These are phyloP conservation scores for Palythoa grandis DNA, from an alignment of 92 coral and sea anemone genomes.

Conservation along the genomic window DNA sequence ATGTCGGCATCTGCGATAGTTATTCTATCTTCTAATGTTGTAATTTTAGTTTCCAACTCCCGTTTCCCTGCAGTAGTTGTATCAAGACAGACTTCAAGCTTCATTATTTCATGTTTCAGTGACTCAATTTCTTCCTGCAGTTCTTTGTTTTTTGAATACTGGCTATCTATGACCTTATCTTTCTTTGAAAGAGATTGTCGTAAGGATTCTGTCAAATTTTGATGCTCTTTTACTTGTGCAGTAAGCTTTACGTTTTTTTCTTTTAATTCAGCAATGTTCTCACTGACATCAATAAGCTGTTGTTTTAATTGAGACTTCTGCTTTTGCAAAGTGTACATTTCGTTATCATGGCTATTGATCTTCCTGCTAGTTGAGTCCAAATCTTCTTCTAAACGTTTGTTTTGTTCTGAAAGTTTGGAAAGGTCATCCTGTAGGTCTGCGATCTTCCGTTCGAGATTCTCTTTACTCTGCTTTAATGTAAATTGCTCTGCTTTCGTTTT, in stretches of 20 bases:
- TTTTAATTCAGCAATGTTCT: slow-evolving; percentile 67
- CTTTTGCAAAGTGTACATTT: slow-evolving; percentile 60
- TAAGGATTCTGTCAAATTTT: slow-evolving; percentile 76
- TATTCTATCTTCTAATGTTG: slow-evolving; percentile 60
- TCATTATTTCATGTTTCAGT: slow-evolving; percentile 70
- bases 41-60: slow-evolving; percentile 64
- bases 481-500: slow-evolving; percentile 58
- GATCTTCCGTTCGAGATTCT: slow-evolving; percentile 58
- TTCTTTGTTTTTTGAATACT: slow-evolving; percentile 66
- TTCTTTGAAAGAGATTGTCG: slow-evolving; percentile 72
- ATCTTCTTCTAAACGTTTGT: slow-evolving; percentile 66
- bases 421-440: slow-evolving; percentile 61
- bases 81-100: slow-evolving; percentile 71
- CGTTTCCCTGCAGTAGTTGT: slow-evolving; percentile 64
- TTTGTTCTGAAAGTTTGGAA: slow-evolving; percentile 52
- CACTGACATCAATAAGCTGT: slow-evolving; percentile 66
- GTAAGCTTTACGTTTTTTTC: slow-evolving; percentile 73
- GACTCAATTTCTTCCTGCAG: slow-evolving; percentile 76
- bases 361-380: slow-evolving; percentile 51
- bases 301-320: slow-evolving; percentile 72
- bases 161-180: slow-evolving; percentile 68
- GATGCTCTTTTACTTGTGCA: slow-evolving; percentile 82
- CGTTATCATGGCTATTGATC: slow-evolving; percentile 59
- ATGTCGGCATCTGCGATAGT: slow-evolving; percentile 66
- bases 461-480: slow-evolving; percentile 55